Percentiles rank a stretch among this genome's conserved stretches.
Conservation (phyloP, 2,113 vertebrate species). For the Ceyx cyanopectus region DNA sequence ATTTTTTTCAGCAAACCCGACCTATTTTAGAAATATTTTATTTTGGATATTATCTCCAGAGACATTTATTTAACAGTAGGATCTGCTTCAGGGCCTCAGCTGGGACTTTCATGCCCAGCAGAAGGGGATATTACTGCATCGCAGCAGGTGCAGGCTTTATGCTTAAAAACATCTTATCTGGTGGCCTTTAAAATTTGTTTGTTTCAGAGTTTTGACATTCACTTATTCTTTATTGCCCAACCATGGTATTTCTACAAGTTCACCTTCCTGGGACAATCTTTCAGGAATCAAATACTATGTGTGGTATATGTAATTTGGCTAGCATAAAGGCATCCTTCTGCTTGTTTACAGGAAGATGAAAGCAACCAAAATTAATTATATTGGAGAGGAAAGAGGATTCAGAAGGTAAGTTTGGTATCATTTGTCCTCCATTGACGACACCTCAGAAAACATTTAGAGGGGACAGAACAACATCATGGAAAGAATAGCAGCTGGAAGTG, state of each 20-base stretch:
- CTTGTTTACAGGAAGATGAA: not conserved
- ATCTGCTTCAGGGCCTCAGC: constrained; percentile 43
- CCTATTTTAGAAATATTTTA: not conserved
- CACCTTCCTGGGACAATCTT: not conserved
- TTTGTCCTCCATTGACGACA: not conserved
- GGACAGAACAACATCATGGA: not conserved
- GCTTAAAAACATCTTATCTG: constrained; percentile 39
- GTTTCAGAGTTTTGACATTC: constrained; percentile 50
- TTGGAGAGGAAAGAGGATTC: not conserved
- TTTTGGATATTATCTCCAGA: constrained; percentile 11
- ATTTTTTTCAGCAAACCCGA: constrained; percentile 13
- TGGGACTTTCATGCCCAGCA: constrained; percentile 33
- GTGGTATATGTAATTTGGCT: not conserved
- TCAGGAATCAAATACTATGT: not conserved
- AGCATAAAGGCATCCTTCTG: not conserved
- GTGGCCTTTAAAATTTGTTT: constrained; percentile 50
- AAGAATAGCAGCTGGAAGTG: not conserved
- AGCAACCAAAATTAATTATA: not conserved
- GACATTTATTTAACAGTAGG: constrained; percentile 51
- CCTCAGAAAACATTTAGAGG: not conserved
- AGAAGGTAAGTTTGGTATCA: not conserved
- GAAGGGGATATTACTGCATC: constrained; percentile 25
- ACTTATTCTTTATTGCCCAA: constrained; percentile 4
- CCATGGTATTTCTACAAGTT: not conserved
- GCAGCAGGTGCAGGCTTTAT: constrained; percentile 41